Base-by-base conservation (phyloP, 1,140 invertebrate genomes). In the Neuroterus valhalla region DNA sequence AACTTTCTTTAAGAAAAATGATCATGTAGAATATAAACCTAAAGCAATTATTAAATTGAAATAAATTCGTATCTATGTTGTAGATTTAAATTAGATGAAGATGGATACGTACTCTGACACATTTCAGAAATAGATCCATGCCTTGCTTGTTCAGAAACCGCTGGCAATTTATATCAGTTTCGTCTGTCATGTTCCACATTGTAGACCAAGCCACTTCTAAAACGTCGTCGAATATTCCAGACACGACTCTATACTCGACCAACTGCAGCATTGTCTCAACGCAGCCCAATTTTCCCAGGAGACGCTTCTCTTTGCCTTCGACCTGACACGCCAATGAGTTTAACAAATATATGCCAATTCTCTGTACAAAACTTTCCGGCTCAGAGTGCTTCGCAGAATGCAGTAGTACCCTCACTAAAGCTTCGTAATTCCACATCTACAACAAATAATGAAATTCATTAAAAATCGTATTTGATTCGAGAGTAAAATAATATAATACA, bases 141-240 rank as follows among this genome's bases (percentile, higher is more conserved):
- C 97, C 98, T 55, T 93, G 91, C 70, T 93, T 93, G 81, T 96
- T 93, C 44, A 98, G 91, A 90, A 99, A 99, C 84, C 95, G 92
- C 87, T 94, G 91, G 91, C 97, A 98, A 91, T 99, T 99, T 74
- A 94, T 91, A 26, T 97, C 95, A 45, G 97, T 98, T 91, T 98
- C 97, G 90, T 99, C 98, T 62, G 98, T 99, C 62, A 99, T 97
- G 91, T 99, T 99, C 96, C 96, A 97, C 95, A 99, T 96, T 3
- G 97, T 98, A 74, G 97, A 98, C 98, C 98, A 99, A 6, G 97
- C 96, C 15, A 98, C 96, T 91, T 99, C 98, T 89, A 99, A 93
- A 1, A 99, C 96, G 89, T 99, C 97, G 88, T 99, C 98, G 88
- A 97, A 98, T 19, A 94, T 88, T 46, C 92, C 90, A 48, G 93